Evolutionary conservation across 1,140 invertebrate species (phyloP), one percentile per base, ranked within the genome.

Genomic region (Drosophila eugracilis): DNA sequence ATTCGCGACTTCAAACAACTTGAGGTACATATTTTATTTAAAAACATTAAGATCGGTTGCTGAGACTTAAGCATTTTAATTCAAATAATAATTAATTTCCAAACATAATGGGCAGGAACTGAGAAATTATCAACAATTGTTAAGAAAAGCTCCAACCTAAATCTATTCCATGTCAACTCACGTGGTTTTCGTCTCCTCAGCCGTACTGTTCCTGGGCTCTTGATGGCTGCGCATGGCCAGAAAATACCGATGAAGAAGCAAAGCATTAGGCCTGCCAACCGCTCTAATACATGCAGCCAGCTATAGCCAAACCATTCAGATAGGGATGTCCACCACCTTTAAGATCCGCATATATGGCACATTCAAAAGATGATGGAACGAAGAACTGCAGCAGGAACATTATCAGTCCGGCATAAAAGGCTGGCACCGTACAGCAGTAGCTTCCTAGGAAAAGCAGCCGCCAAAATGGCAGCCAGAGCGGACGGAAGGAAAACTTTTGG

Each of bases 311-410:
- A 26, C 98, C 98, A n/a, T 98, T 99, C 24, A 99, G 94, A 93
- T 99, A 99, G 0, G 99, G 98, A 94, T 99, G 98, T 21, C 98
- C 97, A 9, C 96, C 97, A 57, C 96, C 97, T 93, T 99, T 98
- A 39, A 99, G 98, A 93, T 99, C 98, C 53, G 96, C 96, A 86
- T 99, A 99, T 74, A 99, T 98, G 12, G 97, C 96, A 3, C 97
- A 97, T 90, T 99, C 98, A 5, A 99, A 96, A 73, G 96, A 94
- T n/a, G 96, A 96, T 3, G 98, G 98, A 17, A 98, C 93, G 81
- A 99, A 95, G 84, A 99, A 98, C 44, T 95, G 95, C 5, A 96
- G 90, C 3, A 97, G 93, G 70, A 99, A 95, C 0, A 97, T 75
- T 24, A 97, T 90, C 0, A 98, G 95, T 1, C 95, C 94, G 42